phyloP scores from a whole-genome alignment of 2,113 vertebrate species.

The Haemorhous mexicanus region DNA sequence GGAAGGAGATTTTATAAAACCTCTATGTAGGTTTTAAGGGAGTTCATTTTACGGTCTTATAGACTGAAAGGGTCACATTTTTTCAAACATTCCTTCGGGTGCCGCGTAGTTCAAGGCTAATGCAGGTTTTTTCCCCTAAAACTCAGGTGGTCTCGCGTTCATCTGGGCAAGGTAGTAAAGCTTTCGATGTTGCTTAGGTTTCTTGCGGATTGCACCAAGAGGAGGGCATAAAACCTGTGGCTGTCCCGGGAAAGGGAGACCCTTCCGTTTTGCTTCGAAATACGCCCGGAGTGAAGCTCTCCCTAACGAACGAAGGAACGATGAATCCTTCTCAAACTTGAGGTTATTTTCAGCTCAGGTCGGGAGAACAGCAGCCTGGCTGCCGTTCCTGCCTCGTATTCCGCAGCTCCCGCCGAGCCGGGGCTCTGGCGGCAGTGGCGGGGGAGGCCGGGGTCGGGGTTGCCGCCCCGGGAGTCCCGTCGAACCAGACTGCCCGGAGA shows the following conservation, averaged over 20 bases:
- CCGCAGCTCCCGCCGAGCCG: not conserved
- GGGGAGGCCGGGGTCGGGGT: not conserved
- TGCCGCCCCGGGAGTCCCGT: not conserved
- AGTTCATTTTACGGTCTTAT: not conserved
- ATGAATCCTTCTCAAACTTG: not conserved
- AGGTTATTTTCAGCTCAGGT: not conserved
- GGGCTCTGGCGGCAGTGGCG: not conserved
- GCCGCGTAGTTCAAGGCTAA: not conserved
- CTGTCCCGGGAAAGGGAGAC: not conserved
- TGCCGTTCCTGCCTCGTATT: not conserved
- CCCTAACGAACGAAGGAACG: not conserved
- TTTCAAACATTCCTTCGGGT: not conserved
- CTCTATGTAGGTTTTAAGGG: not conserved
- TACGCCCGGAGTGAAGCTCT: not conserved
- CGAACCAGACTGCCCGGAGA: not conserved
- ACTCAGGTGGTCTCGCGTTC: not conserved
- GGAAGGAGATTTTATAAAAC: not conserved
- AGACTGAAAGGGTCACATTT: not conserved
- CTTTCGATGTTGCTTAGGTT: not conserved
- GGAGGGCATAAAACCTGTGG: not conserved
- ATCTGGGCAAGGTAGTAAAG: not conserved
- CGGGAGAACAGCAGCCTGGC: not conserved
- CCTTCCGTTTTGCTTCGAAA: not conserved
- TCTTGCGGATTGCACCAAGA: not conserved
- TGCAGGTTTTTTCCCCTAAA: rapidly evolving